Conservation (phyloP, 2,888 invertebrate species). For the Zygogramma bicolorata region DNA sequence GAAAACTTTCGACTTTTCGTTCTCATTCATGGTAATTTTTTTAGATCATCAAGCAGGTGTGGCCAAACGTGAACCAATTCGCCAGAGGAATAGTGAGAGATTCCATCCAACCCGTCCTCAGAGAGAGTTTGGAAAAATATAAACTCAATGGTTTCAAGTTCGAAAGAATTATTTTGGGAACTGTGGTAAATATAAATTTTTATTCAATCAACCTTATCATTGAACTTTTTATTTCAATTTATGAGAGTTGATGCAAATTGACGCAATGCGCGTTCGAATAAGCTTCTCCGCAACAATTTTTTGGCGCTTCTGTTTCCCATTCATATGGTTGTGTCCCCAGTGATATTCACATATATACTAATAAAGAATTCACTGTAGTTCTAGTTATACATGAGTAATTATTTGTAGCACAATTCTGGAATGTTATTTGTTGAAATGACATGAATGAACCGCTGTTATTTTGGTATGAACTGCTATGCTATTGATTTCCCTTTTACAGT, state of each 20-base stretch:
- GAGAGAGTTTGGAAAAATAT: slow-evolving; percentile 83
- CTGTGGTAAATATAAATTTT: slow-evolving; percentile 78
- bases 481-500: too few species aligned
- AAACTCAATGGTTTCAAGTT: slow-evolving; percentile 94
- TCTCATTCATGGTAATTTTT: slow-evolving; percentile 41
- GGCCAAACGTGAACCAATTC: slow-evolving; percentile 97
- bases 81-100: slow-evolving; percentile 86
- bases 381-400: too few species aligned
- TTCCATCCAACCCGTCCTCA: slow-evolving; percentile 87
- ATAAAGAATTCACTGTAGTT: too few species aligned
- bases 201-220: neutral
- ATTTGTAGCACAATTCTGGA: too few species aligned
- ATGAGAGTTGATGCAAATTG: neutral
- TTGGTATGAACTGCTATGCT: too few species aligned
- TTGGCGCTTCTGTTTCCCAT: too few species aligned
- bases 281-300: too few species aligned
- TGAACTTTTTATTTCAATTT: neutral
- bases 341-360: too few species aligned
- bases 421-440: too few species aligned
- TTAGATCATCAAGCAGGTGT: slow-evolving; percentile 88
- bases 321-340: too few species aligned
- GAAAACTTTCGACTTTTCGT: too few species aligned
- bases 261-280: neutral
- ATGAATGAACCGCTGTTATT: too few species aligned
- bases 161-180: slow-evolving; percentile 93